These are phyloP conservation scores for Bergia puertoricense DNA, from an alignment of 92 coral and sea anemone genomes.

Conservation along the genomic window DNA sequence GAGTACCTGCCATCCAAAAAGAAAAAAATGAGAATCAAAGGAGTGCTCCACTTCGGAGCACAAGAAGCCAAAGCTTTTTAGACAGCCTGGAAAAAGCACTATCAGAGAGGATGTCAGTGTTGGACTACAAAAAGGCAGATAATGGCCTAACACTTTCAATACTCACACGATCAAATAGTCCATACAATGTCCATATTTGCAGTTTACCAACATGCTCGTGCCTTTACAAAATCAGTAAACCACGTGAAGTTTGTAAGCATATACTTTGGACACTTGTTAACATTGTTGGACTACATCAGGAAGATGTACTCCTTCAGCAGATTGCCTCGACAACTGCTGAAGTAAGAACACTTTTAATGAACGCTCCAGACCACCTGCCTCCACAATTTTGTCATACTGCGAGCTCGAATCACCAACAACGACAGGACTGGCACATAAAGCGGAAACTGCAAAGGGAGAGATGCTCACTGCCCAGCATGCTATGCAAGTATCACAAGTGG, in stretches of 20 bases:
- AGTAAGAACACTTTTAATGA: neutral
- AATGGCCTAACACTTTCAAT: neutral
- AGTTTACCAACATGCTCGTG: neutral
- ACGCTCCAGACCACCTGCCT: conserved; percentile 16
- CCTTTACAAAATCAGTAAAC: conserved; percentile 1
- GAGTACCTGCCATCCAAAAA: too few relatives aligned
- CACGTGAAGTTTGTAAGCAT: conserved; percentile 30
- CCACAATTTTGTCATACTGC: neutral
- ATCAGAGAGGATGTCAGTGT: conserved; percentile 22
- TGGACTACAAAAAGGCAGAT: conserved; percentile 12
- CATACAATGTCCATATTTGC: conserved; percentile 5
- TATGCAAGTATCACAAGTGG: neutral
- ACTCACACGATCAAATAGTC: neutral
- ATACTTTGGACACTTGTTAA: conserved; percentile 7
- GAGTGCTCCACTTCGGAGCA: conserved; percentile 15
- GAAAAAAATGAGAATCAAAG: conserved; percentile 1
- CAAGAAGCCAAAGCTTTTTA: conserved; percentile 15
- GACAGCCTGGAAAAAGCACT: conserved; percentile 18
- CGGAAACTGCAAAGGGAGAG: neutral
- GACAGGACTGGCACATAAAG: conserved; percentile 1
- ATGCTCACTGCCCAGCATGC: neutral
- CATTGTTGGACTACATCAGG: conserved; percentile 9
- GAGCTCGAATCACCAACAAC: too few relatives aligned
- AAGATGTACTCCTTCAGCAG: conserved; percentile 3
- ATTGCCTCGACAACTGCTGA: conserved; percentile 1